Percentiles rank a stretch among this genome's conserved stretches.
Conservation (phyloP, 2,113 vertebrate genomes). For the Ammodramus savannarum region DNA sequence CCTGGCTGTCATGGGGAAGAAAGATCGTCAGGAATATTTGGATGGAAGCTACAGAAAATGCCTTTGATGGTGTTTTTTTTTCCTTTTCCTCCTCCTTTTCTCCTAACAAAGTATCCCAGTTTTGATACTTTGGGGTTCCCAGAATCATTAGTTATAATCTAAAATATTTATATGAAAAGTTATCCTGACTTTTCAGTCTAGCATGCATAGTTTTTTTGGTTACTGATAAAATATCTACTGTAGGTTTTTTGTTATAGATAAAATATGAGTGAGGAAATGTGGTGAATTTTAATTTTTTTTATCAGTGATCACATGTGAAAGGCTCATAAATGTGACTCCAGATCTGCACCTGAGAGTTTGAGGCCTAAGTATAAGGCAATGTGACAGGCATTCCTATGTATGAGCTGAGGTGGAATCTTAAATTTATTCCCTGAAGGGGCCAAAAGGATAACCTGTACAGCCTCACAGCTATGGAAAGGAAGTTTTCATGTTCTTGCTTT, state of each 20-base stretch:
- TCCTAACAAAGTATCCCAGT: rapidly evolving
- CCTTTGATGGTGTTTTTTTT: neutral
- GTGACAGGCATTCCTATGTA: neutral
- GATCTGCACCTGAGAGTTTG: neutral
- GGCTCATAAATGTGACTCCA: neutral
- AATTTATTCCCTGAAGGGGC: neutral
- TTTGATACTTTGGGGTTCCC: neutral
- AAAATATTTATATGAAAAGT: neutral
- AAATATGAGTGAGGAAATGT: neutral
- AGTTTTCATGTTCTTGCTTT: neutral
- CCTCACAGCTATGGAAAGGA: neutral
- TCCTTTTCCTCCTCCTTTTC: neutral
- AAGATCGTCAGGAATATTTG: neutral
- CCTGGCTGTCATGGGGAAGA: neutral
- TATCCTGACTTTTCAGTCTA: neutral
- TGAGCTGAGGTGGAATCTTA: neutral
- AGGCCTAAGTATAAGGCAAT: neutral
- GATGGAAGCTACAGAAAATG: neutral
- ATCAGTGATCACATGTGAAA: neutral
- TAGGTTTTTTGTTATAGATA: neutral
- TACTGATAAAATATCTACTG: neutral
- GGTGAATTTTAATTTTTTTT: neutral
- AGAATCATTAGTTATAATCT: neutral
- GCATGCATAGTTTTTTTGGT: neutral
- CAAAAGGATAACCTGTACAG: neutral